Conservation (phyloP, 1,140 invertebrate species). For the Hesperophylax magnus region DNA sequence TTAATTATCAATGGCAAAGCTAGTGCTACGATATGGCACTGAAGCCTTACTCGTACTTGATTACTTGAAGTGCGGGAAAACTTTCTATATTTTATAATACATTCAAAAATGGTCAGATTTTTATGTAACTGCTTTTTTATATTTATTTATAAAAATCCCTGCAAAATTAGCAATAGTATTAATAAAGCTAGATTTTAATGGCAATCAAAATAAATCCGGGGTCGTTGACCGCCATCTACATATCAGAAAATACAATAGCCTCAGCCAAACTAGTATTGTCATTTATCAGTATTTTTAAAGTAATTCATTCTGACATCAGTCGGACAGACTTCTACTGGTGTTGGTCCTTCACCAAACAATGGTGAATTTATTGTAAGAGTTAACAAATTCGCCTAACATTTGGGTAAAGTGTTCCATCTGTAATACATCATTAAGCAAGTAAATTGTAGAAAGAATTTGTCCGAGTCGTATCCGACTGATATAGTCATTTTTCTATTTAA, state of each 20-base stretch:
- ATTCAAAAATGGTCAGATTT: conserved; percentile 31
- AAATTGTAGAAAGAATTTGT: no score
- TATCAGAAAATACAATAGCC: conserved; percentile 45
- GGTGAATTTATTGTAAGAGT: no score
- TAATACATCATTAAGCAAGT: no score
- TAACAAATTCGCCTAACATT: no score
- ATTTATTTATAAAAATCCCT: conserved; percentile 15
- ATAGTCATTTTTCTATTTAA: conserved; percentile 28
- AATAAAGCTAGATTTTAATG: conserved; percentile 48
- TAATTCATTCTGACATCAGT: conserved; percentile 28
- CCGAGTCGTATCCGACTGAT: conserved; percentile 2
- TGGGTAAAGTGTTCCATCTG: no score
- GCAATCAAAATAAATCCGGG: conserved; percentile 49
- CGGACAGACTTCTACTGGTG: neutral
- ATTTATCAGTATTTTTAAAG: conserved; percentile 53
- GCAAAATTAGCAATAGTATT: conserved; percentile 26
- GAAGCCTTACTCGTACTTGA: conserved; percentile 35
- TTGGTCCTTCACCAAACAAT: no score
- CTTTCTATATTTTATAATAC: conserved; percentile 3
- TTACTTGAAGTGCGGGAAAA: conserved; percentile 11
- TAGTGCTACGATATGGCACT: conserved; percentile 52
- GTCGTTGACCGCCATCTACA: conserved; percentile 14
- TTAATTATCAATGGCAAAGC: conserved; percentile 33
- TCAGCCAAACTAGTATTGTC: conserved; percentile 55
- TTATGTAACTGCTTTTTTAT: neutral